Percentiles rank a stretch among this genome's conserved stretches.
Evolutionary conservation across 2,797 vertebrate genomes (phyloP).

Genomic region (Typhlichthys subterraneus): DNA sequence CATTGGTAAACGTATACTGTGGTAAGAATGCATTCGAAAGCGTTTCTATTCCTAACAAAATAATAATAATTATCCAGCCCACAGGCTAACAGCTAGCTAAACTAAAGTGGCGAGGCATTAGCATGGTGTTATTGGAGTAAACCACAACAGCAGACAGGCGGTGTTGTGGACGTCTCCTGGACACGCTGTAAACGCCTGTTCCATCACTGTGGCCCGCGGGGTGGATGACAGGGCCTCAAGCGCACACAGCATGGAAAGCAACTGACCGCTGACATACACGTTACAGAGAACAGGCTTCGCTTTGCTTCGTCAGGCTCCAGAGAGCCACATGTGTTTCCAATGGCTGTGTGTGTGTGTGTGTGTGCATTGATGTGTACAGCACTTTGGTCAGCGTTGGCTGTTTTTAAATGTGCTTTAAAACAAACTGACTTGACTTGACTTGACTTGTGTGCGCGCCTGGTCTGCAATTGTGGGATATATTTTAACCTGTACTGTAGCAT

Average conservation of each 20-base stretch:
- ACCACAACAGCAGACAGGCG: slow-evolving; percentile 6
- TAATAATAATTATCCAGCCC: no score
- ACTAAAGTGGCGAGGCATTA: background rate
- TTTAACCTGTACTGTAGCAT: background rate
- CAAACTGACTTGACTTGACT: background rate
- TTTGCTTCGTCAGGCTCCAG: slow-evolving; percentile 56
- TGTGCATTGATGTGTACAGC: background rate
- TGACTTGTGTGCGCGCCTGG: background rate
- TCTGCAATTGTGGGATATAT: background rate
- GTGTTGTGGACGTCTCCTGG: slow-evolving; percentile 19
- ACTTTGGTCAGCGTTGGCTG: no score
- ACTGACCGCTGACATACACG: slow-evolving; percentile 66
- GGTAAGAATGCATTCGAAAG: no score
- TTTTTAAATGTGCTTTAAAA: no score
- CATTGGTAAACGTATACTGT: no score
- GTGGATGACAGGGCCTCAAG: slow-evolving; percentile 9
- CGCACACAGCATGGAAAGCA: slow-evolving; percentile 56
- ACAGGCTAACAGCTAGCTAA: no score
- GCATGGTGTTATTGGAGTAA: slow-evolving; percentile 7
- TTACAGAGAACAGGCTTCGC: slow-evolving; percentile 61
- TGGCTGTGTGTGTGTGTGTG: slow-evolving; percentile 31
- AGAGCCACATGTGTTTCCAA: slow-evolving; percentile 76
- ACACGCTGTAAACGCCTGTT: slow-evolving; percentile 31
- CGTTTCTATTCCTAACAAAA: no score
- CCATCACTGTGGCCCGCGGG: background rate